These are phyloP conservation scores for Drosophila ezoana DNA, from an alignment of 2,888 invertebrate genomes.

Conservation along the genomic window DNA sequence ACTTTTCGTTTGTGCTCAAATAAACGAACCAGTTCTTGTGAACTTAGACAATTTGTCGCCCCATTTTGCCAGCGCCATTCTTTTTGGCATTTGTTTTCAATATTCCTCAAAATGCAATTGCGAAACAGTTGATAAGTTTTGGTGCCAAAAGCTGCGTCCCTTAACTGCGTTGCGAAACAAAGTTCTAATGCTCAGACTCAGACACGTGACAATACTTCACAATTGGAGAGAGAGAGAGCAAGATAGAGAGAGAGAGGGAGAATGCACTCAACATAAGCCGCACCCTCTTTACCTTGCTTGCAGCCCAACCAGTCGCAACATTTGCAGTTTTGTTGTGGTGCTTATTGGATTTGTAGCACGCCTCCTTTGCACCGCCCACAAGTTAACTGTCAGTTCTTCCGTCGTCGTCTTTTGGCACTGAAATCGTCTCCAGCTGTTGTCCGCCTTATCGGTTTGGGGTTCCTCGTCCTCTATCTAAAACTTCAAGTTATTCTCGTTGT, in stretches of 20 bases:
- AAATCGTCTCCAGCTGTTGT: constrained; percentile 23
- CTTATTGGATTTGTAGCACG: constrained; percentile 54
- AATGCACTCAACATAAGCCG: constrained; percentile 1
- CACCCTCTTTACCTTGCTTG: constrained; percentile 7
- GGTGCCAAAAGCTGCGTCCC: constrained; percentile 5
- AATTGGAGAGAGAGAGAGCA: not conserved
- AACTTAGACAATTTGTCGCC: not conserved
- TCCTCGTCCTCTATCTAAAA: constrained; percentile 4
- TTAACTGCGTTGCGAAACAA: constrained; percentile 12
- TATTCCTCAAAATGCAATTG: constrained; percentile 1
- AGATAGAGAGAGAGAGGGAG: not conserved
- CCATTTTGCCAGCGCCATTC: not conserved
- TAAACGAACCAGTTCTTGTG: not conserved
- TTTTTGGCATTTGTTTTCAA: constrained; percentile 22
- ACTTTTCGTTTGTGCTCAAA: not conserved
- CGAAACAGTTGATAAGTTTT: constrained; percentile 19
- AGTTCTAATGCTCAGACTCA: constrained; percentile 39
- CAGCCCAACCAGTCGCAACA: constrained; percentile 5
- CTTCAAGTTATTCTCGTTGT: not conserved
- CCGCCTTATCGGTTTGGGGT: constrained; percentile 11
- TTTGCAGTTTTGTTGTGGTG: constrained; percentile 47
- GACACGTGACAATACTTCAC: constrained; percentile 46
- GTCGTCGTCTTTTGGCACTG: constrained; percentile 2
- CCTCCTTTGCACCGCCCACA: constrained; percentile 22
- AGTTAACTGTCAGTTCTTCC: constrained; percentile 37